phyloP scores from a whole-genome alignment of 1,140 invertebrate species.

The Metaphire vulgaris region DNA sequence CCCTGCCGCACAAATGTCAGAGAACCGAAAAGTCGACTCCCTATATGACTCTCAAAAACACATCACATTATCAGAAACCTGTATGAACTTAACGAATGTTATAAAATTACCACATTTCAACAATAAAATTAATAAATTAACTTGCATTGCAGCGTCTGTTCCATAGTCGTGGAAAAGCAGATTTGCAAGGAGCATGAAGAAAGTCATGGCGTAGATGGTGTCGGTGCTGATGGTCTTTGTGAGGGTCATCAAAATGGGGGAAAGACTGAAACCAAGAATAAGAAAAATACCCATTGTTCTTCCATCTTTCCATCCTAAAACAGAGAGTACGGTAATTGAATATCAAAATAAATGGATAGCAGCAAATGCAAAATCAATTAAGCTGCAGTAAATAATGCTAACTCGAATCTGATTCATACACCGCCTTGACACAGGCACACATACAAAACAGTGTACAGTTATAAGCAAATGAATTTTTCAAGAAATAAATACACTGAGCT shows the following conservation, averaged over 20 bases:
- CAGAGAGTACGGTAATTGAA: constrained; percentile 13
- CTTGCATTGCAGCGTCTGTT: constrained; percentile 61
- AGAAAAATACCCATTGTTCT: constrained; percentile 62
- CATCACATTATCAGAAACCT: too few relatives aligned
- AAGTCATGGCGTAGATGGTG: constrained; percentile 86
- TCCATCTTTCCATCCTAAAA: constrained; percentile 41
- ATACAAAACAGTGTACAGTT: neutral
- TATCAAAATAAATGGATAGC: neutral
- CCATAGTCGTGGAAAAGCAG: constrained; percentile 88
- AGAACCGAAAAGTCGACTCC: too few relatives aligned
- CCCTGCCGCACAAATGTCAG: too few relatives aligned
- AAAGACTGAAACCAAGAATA: constrained; percentile 74
- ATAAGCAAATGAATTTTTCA: neutral
- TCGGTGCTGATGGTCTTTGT: constrained; percentile 94
- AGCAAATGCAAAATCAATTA: neutral
- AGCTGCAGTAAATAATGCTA: neutral
- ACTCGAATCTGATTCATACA: neutral
- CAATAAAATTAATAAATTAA: too few relatives aligned
- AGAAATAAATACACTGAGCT: neutral
- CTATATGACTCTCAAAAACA: too few relatives aligned
- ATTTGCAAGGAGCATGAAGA: constrained; percentile 75
- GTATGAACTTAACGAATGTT: too few relatives aligned
- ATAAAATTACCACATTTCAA: too few relatives aligned
- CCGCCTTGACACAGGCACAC: neutral
- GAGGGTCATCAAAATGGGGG: constrained; percentile 84